Base-by-base conservation (phyloP, 2,888 invertebrate genomes). In the Nectonema munidae region DNA sequence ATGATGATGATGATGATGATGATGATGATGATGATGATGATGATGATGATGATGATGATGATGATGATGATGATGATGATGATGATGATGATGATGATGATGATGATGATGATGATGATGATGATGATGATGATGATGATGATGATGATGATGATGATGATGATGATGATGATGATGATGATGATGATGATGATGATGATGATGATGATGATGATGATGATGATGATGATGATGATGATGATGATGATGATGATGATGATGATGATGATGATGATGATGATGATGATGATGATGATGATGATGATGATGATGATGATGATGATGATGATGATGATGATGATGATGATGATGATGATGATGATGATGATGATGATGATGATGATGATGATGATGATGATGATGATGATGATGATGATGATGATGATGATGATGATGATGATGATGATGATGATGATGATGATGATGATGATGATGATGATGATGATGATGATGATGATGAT, bases 1-100 rank as follows among this genome's bases (percentile, higher is more conserved):
- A 25, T 25, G 25, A 25, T 25, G 25, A 25, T 25, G 25, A 25
- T 25, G 25, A 25, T 25, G 25, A 25, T 25, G 25, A 25, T 25
- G 25, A 25, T 25, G 25, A 25, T 25, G 25, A 25, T 25, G 25
- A 25, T 25, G 25, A 25, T 25, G 25, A 25, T 25, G 25, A 25
- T 25, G 25, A 25, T 25, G 25, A 25, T 25, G 25, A 25, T 25
- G 25, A 25, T 25, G 25, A 25, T 25, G 25, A 25, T 25, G n/a
- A 25, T n/a, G 25, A 25, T n/a, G 25, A 25, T 25, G 25, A 25
- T n/a, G 25, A 25, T n/a, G n/a, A 25, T n/a, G 25, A 25, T n/a
- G 25, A 25, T n/a, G 25, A 25, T n/a, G 25, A 25, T 25, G 25
- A 25, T n/a, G 25, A 25, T 25, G 25, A 25, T n/a, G n/a, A 25